A percentile compares a stretch with the other conserved stretches of the same genome.
Evolutionary conservation across 2,888 invertebrate genomes (phyloP).

Genomic region (Mythimna loreyi): DNA sequence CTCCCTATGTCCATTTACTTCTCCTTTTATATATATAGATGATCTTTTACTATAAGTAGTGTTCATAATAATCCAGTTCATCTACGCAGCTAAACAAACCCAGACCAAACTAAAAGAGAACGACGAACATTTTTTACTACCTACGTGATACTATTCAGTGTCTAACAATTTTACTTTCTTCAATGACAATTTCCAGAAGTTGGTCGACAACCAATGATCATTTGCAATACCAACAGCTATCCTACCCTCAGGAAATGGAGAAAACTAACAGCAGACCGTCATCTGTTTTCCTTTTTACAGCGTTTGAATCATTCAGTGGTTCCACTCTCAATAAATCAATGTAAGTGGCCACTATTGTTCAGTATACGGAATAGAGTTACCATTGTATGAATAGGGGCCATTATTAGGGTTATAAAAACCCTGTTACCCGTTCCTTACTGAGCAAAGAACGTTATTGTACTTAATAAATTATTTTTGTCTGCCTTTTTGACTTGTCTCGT

Average conservation of each 20-base stretch:
- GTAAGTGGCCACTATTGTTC: conserved; percentile 45
- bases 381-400: conserved; percentile 48
- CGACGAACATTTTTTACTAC: neutral
- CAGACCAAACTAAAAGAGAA: neutral
- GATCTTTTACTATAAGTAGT: no score
- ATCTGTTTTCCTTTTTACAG: conserved; percentile 51
- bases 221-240: conserved; percentile 22
- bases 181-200: neutral
- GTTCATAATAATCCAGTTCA: no score
- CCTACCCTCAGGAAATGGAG: conserved; percentile 16
- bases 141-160: neutral
- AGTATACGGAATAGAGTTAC: conserved; percentile 40
- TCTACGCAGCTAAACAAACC: no score
- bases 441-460: conserved; percentile 22
- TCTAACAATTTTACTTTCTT: neutral
- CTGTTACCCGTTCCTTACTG: conserved; percentile 29
- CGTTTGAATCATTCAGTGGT: conserved; percentile 55
- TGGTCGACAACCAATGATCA: neutral
- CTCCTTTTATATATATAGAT: no score
- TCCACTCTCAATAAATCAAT: conserved; percentile 49
- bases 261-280: conserved; percentile 44
- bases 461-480: conserved; percentile 25
- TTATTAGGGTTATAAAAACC: conserved; percentile 57
- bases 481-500: conserved; percentile 23
- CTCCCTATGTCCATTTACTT: no score